phyloP scores from a whole-genome alignment of 2,797 vertebrate genomes.

The Galago senegalensis region DNA sequence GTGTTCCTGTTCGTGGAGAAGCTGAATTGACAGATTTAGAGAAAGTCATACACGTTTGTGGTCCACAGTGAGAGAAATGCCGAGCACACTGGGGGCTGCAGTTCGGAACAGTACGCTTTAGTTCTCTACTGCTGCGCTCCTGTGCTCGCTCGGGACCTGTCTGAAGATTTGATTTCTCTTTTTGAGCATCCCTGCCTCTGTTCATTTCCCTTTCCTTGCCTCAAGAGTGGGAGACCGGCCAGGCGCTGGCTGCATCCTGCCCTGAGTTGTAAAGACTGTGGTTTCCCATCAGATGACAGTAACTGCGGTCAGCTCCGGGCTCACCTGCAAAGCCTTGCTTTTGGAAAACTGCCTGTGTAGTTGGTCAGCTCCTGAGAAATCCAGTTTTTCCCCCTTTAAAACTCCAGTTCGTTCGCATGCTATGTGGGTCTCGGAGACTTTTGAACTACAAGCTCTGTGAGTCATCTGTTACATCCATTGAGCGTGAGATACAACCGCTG shows the following conservation, averaged over 20 bases:
- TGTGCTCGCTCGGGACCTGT: neutral
- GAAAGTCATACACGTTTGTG: conserved; percentile 48
- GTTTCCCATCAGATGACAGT: neutral
- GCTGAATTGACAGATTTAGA: neutral
- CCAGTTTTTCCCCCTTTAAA: neutral
- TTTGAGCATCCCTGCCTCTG: neutral
- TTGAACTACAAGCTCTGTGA: neutral
- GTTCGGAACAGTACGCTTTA: neutral
- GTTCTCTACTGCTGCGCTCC: neutral
- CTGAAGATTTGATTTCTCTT: neutral
- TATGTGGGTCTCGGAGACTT: neutral
- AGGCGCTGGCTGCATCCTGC: neutral
- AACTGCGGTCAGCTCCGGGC: neutral
- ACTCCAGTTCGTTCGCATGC: neutral
- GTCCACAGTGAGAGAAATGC: neutral
- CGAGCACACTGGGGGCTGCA: neutral
- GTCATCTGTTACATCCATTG: neutral
- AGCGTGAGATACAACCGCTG: neutral
- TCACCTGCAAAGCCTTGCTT: neutral
- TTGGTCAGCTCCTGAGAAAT: neutral
- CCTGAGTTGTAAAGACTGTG: neutral
- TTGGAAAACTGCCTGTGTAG: neutral
- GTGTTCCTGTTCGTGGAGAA: neutral
- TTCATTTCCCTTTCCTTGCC: neutral
- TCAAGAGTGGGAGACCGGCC: neutral